Evolutionary conservation across 2,797 vertebrate genomes (phyloP).

Genomic region (Smutsia gigantea): DNA sequence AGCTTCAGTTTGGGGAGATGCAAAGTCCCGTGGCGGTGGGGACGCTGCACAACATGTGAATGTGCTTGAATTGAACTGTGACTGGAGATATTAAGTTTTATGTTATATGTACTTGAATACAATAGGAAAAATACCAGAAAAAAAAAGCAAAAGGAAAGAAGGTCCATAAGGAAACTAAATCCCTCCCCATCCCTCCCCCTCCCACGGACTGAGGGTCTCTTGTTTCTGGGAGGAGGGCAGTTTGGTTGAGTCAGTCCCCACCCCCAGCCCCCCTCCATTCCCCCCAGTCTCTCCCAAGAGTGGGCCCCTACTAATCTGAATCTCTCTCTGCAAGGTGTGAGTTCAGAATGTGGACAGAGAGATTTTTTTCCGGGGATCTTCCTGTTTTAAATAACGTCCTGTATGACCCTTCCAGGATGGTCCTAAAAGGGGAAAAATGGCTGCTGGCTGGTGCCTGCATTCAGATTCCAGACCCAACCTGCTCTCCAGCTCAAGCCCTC

Average conservation of each 20-base stretch:
- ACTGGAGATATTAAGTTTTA: neutral
- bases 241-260: slow-evolving; percentile 32
- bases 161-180: neutral
- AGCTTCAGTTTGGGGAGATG: too few relatives aligned
- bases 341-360: neutral
- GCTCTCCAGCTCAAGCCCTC: too few relatives aligned
- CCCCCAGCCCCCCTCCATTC: neutral
- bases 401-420: neutral
- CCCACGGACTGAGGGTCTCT: neutral
- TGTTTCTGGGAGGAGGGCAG: neutral
- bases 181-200: rapidly evolving
- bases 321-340: neutral
- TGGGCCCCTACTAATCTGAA: neutral
- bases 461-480: neutral
- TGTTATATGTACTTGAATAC: rapidly evolving
- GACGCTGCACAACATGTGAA: rapidly evolving
- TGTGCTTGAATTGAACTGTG: too few relatives aligned
- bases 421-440: neutral
- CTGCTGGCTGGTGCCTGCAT: neutral
- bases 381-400: neutral
- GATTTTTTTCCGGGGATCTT: slow-evolving; percentile 33
- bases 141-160: neutral
- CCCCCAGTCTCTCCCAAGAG: neutral
- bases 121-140: neutral
- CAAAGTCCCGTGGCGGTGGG: rapidly evolving